phyloP scores from a whole-genome alignment of 2,888 invertebrate species.

The Nymphalis polychloros region DNA sequence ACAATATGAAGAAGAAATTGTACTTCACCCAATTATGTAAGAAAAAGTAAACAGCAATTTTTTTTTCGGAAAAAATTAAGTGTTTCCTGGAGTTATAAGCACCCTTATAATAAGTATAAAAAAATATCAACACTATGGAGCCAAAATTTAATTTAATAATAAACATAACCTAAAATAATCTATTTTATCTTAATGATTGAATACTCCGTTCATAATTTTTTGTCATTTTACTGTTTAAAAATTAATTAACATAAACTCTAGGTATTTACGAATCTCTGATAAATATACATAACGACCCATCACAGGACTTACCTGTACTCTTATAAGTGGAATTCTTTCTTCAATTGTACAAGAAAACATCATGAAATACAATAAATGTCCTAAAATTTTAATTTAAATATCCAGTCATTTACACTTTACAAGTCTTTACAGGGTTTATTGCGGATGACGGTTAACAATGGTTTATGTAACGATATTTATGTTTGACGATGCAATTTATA shows the following conservation, averaged over 20 bases:
- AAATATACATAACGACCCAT: not conserved
- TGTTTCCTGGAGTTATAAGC: too few species aligned
- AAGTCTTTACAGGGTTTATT: conserved; percentile 31
- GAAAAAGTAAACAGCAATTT: too few species aligned
- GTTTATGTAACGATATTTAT: not conserved
- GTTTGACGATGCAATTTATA: not conserved
- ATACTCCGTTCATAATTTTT: too few species aligned
- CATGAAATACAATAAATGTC: conserved; percentile 11
- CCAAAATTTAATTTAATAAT: too few species aligned
- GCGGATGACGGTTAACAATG: conserved; percentile 1
- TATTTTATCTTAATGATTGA: too few species aligned
- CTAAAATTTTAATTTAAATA: not conserved
- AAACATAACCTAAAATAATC: too few species aligned
- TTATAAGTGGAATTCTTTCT: conserved; percentile 75
- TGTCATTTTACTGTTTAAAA: too few species aligned
- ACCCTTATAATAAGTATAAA: too few species aligned
- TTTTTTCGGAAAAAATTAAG: too few species aligned
- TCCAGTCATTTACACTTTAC: conserved; percentile 24
- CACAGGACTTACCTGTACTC: conserved; percentile 69
- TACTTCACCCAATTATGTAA: too few species aligned
- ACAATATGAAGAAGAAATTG: too few species aligned
- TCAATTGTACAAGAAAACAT: conserved; percentile 47
- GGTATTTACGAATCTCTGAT: not conserved
- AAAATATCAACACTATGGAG: too few species aligned
- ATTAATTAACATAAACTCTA: not conserved